Percentiles rank a stretch among this genome's conserved stretches.
Evolutionary conservation across 2,797 vertebrate genomes (phyloP).

Genomic region (Gambusia yucatana): DNA sequence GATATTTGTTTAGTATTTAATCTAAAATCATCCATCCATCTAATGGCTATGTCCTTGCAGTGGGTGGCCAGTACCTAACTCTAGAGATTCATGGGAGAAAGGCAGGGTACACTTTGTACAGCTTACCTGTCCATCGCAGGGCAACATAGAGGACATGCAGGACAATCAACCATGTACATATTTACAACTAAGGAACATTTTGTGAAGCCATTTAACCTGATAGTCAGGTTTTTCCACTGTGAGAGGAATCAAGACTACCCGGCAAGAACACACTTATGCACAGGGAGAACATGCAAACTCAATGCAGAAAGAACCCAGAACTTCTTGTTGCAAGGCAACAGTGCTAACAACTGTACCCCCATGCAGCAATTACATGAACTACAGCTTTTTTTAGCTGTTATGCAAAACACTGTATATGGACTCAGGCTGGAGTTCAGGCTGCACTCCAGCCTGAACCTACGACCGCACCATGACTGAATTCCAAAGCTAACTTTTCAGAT

Average conservation of each 20-base stretch:
- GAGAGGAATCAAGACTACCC: not conserved
- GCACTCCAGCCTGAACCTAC: not conserved
- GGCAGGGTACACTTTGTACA: not conserved
- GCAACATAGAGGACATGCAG: not conserved
- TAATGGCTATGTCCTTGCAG: not conserved
- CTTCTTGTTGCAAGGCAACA: not conserved
- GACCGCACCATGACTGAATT: not conserved
- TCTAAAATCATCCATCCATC: not conserved
- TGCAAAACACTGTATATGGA: not conserved
- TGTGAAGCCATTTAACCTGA: not conserved
- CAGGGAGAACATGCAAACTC: not conserved
- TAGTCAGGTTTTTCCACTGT: not conserved
- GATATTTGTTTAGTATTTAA: not conserved
- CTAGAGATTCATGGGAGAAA: not conserved
- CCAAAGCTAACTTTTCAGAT: not conserved
- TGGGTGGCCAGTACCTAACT: not conserved
- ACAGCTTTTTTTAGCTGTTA: not conserved
- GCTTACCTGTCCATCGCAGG: not conserved
- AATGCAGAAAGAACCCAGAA: not conserved
- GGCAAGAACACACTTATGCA: not conserved
- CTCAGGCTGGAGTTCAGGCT: too few species aligned
- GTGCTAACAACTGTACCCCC: not conserved
- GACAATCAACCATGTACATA: not conserved
- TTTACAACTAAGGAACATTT: not conserved
- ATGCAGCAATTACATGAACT: not conserved